Percentiles rank a stretch among this genome's conserved stretches.
These are phyloP conservation scores for Latheticus oryzae DNA, from an alignment of 2,888 invertebrate genomes.

Conservation along the genomic window DNA sequence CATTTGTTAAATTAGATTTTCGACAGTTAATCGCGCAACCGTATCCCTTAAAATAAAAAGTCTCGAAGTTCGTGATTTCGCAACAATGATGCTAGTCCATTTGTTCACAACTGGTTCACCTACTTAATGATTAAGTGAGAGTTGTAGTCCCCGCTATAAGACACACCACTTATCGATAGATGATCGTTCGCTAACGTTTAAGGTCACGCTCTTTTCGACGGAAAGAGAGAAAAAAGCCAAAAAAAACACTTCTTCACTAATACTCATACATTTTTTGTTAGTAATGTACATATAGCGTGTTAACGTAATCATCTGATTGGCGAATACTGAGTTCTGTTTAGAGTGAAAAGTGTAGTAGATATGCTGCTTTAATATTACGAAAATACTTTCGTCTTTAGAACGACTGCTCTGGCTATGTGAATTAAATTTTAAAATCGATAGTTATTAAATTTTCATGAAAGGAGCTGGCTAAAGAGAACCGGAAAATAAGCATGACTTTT, in stretches of 20 bases:
- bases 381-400: constrained; percentile 12
- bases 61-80: constrained; percentile 47
- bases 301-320: constrained; percentile 7
- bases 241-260: too few species aligned
- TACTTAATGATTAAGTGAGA: constrained; percentile 55
- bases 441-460: constrained; percentile 42
- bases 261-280: too few species aligned
- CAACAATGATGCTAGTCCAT: constrained; percentile 53
- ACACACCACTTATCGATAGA: constrained; percentile 20
- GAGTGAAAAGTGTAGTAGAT: constrained; percentile 13
- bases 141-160: constrained; percentile 45
- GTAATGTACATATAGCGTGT: constrained; percentile 13
- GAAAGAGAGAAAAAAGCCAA: neutral
- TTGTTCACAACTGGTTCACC: constrained; percentile 54
- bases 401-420: constrained; percentile 24
- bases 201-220: constrained; percentile 5
- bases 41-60: constrained; percentile 11
- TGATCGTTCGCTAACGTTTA: constrained; percentile 7
- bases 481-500: constrained; percentile 40
- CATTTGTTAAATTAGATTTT: constrained; percentile 17
- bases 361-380: constrained; percentile 28
- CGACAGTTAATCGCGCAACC: neutral
- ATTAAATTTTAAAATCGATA: constrained; percentile 41
- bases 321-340: constrained; percentile 7
- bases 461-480: constrained; percentile 36